These are phyloP conservation scores for Isaurus tuberculatus DNA, from an alignment of 92 coral and sea anemone genomes.

Conservation along the genomic window DNA sequence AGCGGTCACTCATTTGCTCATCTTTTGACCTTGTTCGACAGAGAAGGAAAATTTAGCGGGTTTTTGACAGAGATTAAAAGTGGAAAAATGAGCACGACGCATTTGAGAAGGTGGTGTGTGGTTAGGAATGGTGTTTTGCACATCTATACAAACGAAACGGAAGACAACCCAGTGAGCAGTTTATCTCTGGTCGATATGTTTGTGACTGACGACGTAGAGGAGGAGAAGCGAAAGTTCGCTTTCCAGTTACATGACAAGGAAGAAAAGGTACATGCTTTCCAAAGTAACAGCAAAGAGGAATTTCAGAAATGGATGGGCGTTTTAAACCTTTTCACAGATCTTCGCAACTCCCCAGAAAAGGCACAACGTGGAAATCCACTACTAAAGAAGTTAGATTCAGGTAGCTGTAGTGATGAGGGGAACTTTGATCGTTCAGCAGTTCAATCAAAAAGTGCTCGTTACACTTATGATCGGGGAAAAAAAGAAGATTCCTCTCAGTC, in stretches of 20 bases:
- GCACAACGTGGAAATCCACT: constrained; percentile 37
- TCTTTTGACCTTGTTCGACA: constrained; percentile 77
- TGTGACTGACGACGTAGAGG: constrained; percentile 71
- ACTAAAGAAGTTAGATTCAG: constrained; percentile 46
- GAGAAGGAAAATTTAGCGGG: constrained; percentile 91
- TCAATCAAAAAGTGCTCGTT: constrained; percentile 62
- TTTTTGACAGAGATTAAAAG: constrained; percentile 84
- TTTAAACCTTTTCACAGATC: constrained; percentile 73
- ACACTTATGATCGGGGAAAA: constrained; percentile 52
- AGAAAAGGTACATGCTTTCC: constrained; percentile 67
- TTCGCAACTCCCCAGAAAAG: constrained; percentile 67
- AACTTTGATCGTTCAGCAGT: constrained; percentile 65
- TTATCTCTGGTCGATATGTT: constrained; percentile 85
- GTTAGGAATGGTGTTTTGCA: constrained; percentile 86
- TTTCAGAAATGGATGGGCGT: constrained; percentile 84
- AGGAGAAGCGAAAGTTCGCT: constrained; percentile 67
- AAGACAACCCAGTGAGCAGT: constrained; percentile 64
- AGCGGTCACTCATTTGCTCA: constrained; percentile 73
- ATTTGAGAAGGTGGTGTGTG: constrained; percentile 93
- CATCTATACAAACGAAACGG: constrained; percentile 75
- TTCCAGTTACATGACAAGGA: constrained; percentile 77
- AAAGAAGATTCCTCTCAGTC: constrained; percentile 69
- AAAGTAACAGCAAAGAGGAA: constrained; percentile 70
- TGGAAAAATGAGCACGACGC: constrained; percentile 84
- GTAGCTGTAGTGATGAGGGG: constrained; percentile 47